A percentile compares a stretch with the other conserved stretches of the same genome.
Conservation (phyloP, 2,113 vertebrate genomes). For the Camelus dromedarius region DNA sequence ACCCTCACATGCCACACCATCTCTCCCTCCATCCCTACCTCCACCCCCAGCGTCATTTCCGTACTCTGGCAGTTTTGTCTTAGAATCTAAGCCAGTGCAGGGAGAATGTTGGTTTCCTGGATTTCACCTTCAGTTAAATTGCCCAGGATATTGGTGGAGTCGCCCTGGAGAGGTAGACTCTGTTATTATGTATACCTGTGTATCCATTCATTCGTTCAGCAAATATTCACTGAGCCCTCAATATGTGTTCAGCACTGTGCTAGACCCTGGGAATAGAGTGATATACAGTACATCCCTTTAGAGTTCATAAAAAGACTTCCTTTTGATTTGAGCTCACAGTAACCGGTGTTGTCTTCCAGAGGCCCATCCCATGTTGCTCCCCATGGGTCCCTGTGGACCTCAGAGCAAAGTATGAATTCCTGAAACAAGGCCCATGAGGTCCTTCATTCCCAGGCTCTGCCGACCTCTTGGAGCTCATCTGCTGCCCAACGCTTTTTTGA, state of each 20-base stretch:
- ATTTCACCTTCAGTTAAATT: neutral
- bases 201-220: neutral
- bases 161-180: neutral
- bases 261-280: neutral
- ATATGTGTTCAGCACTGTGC: neutral
- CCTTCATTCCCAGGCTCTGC: neutral
- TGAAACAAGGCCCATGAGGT: neutral
- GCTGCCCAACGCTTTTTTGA: neutral
- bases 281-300: neutral
- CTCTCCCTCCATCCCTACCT: neutral
- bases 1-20: too few species aligned
- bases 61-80: neutral
- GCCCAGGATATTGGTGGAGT: neutral
- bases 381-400: neutral
- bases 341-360: neutral
- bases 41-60: neutral
- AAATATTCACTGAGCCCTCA: neutral
- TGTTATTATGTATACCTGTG: neutral
- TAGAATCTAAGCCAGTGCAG: neutral
- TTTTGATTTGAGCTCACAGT: neutral
- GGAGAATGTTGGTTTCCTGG: neutral
- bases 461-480: neutral
- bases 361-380: rapidly evolving
- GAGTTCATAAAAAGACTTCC: neutral
- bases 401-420: neutral